Evolutionary conservation across 2,888 invertebrate species (phyloP).

Genomic region (Acanthosepion lycidas): DNA sequence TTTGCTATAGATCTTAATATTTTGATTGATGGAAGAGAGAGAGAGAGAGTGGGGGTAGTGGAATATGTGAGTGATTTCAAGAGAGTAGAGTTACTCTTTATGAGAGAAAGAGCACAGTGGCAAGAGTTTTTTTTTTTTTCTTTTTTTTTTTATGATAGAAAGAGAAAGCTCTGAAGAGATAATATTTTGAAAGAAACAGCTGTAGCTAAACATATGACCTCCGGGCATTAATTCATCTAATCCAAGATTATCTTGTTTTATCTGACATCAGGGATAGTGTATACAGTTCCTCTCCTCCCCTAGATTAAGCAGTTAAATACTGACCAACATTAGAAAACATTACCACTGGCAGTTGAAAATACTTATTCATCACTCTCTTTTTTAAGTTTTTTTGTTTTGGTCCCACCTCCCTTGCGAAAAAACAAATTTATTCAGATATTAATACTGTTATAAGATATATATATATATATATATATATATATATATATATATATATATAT

Average conservation of each 20-base stretch:
- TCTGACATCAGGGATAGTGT: background rate
- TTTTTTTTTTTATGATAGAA: background rate
- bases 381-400: background rate
- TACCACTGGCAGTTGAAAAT: background rate
- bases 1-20: too few relatives aligned
- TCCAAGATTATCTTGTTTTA: constrained; percentile 35
- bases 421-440: background rate
- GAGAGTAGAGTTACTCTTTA: background rate
- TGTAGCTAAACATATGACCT: background rate
- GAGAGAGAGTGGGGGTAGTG: too few relatives aligned
- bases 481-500: too few relatives aligned
- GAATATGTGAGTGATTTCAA: too few relatives aligned
- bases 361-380: background rate
- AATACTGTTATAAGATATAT: too few relatives aligned
- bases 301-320: background rate
- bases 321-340: background rate
- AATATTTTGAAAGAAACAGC: background rate
- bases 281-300: background rate
- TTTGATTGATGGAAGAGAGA: too few relatives aligned
- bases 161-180: background rate
- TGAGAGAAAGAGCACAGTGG: background rate
- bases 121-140: too few relatives aligned
- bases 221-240: background rate
- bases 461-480: too few relatives aligned
- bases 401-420: background rate